These are phyloP conservation scores for Sigmodon hispidus DNA, from an alignment of 2,113 vertebrate genomes.

Conservation along the genomic window DNA sequence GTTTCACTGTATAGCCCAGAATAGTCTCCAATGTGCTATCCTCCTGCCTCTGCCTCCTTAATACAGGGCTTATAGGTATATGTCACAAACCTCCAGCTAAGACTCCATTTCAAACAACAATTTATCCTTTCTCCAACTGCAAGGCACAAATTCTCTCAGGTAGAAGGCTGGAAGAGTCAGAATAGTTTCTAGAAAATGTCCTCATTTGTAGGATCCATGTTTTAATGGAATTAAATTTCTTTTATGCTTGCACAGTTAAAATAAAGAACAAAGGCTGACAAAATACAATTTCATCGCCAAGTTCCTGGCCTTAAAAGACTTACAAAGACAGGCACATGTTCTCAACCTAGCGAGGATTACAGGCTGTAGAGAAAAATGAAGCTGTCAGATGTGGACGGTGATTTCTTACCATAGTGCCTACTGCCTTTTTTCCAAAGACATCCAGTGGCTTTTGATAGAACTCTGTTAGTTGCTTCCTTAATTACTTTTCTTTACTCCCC, in stretches of 20 bases:
- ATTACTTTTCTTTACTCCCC: neutral
- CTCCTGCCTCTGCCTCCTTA: neutral
- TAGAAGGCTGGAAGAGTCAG: neutral
- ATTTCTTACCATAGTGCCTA: neutral
- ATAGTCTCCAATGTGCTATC: neutral
- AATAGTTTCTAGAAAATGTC: neutral
- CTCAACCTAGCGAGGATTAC: neutral
- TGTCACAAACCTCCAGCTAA: neutral
- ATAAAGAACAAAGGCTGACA: slow-evolving; percentile 37
- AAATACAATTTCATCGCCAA: slow-evolving; percentile 5
- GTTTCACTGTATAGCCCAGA: neutral
- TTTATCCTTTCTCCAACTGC: neutral
- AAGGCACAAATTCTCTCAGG: neutral
- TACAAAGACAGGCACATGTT: slow-evolving; percentile 1
- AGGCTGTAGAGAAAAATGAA: slow-evolving; percentile 41
- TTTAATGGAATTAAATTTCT: slow-evolving; percentile 25
- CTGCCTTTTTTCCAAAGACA: neutral
- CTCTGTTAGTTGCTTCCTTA: neutral
- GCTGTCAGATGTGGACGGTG: neutral
- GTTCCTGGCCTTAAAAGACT: slow-evolving; percentile 56
- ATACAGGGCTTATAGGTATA: neutral
- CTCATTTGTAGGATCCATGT: neutral
- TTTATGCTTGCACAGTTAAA: slow-evolving; percentile 31
- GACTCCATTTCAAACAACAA: slow-evolving; percentile 8
- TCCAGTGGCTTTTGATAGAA: neutral